Evolutionary conservation across 2,113 vertebrate species (phyloP).

Genomic region (Labrus mixtus): DNA sequence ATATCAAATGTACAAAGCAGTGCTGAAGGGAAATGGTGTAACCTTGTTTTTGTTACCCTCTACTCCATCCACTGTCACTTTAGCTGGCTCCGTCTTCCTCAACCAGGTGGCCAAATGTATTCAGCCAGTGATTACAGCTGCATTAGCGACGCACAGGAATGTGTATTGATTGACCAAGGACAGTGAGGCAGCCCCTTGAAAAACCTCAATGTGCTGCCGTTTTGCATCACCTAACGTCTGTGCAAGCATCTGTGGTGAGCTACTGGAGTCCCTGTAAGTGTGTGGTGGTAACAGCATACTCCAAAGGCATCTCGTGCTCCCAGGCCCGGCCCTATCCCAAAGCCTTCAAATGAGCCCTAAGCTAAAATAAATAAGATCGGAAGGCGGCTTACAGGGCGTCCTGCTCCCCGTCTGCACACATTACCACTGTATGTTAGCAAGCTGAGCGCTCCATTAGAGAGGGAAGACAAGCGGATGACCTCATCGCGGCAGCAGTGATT

Average conservation of each 20-base stretch:
- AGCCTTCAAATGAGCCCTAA: slow-evolving; percentile 79
- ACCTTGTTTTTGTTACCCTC: slow-evolving; percentile 70
- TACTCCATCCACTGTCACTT: slow-evolving; percentile 74
- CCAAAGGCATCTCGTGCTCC: slow-evolving; percentile 77
- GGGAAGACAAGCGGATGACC: slow-evolving; percentile 75
- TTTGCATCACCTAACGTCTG: slow-evolving; percentile 80
- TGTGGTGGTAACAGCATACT: slow-evolving; percentile 86
- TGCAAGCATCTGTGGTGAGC: slow-evolving; percentile 78
- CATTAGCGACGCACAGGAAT: slow-evolving; percentile 83
- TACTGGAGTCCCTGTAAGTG: slow-evolving; percentile 82
- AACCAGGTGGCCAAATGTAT: slow-evolving; percentile 71
- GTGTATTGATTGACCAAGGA: slow-evolving; percentile 81
- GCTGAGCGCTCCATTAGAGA: slow-evolving; percentile 75
- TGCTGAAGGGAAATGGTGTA: slow-evolving; percentile 58
- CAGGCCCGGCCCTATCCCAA: slow-evolving; percentile 54
- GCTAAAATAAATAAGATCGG: slow-evolving; percentile 80
- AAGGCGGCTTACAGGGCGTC: slow-evolving; percentile 64
- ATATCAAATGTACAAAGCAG: slow-evolving; percentile 53
- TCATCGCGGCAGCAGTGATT: slow-evolving; percentile 77
- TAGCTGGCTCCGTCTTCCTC: slow-evolving; percentile 54
- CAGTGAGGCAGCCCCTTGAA: slow-evolving; percentile 67
- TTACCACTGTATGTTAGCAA: slow-evolving; percentile 73
- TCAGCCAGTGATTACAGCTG: slow-evolving; percentile 79
- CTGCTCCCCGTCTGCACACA: slow-evolving; percentile 72
- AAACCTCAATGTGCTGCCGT: slow-evolving; percentile 71